Base-by-base conservation (phyloP, 92 coral and sea anemone species). In the Ricordea florida region DNA sequence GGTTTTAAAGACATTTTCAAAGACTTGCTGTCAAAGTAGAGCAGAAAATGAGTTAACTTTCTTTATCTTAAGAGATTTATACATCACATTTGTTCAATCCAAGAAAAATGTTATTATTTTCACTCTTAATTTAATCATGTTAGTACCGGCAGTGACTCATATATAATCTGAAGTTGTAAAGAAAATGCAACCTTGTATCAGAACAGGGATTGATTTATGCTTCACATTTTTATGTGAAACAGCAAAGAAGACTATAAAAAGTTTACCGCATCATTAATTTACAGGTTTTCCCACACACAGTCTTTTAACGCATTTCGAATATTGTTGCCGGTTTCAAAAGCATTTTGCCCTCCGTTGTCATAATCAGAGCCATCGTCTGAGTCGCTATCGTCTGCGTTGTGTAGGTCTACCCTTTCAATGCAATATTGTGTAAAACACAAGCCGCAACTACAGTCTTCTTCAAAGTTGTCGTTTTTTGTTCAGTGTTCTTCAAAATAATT, bases 361-460 rank as follows among this genome's bases (percentile, higher is more conserved):
- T 70, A 63, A 37, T 70, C 66, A 28, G 47, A 51, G 28, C 51
- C 10, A 31, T 53, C 78, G 35, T 74, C 69, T 66, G 57, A 57
- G 27, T 37, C 59, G 33, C 36, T 45, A 29, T 73, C 64, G 20
- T 42, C 72, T 43, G 44, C 11, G 40, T 77, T 76, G 40, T 16
- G 53, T 28, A 56, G 28, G 63, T 74, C 82, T 24, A 70, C 88
- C 61, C 63, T 60, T 57, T 41, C 53, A 33, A 64, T 68, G 51
- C 88, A 82, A 44, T 52, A 66, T 74, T 82, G 50, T 81, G 86
- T 35, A 81, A 44, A 50, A 70, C 69, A 47, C 87, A 72, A 22
- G 80, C 74, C 38, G 87, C 87, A 43, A 52, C 40, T 6, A 72
- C 81, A 17, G 81, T 53, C 56, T 36, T 44, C 53, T 46, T 46